Conservation (phyloP, 2,113 vertebrate species). For the Bombycilla garrulus region DNA sequence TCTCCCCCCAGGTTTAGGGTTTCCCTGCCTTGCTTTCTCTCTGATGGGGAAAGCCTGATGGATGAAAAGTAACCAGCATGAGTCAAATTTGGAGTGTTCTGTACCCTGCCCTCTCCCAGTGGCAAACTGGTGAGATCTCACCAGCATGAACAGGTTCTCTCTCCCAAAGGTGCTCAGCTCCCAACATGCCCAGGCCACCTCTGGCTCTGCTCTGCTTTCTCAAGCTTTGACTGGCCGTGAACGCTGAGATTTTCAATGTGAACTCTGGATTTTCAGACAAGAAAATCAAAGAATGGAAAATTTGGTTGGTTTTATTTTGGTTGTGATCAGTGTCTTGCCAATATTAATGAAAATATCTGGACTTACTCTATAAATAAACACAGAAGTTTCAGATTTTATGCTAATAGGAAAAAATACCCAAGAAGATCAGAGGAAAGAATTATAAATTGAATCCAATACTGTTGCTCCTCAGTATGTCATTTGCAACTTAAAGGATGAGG, state of each 20-base stretch:
- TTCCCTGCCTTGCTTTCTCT: neutral
- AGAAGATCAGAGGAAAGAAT: neutral
- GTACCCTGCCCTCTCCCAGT: neutral
- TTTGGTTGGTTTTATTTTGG: neutral
- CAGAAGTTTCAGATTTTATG: neutral
- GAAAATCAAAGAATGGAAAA: neutral
- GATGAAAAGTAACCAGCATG: neutral
- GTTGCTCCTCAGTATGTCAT: neutral
- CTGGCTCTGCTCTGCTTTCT: neutral
- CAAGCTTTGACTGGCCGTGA: neutral
- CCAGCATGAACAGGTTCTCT: neutral
- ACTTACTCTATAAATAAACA: neutral
- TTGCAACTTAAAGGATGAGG: neutral
- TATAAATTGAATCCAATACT: neutral
- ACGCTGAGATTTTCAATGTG: rapidly evolving
- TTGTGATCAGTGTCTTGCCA: neutral
- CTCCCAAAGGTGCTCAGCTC: neutral
- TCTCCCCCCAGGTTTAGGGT: neutral
- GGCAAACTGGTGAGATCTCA: neutral
- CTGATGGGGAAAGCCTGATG: rapidly evolving
- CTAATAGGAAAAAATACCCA: neutral
- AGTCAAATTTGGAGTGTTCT: neutral
- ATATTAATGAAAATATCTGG: neutral
- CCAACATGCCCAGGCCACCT: neutral
- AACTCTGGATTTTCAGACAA: neutral